These are phyloP conservation scores for Agrotis segetum DNA, from an alignment of 2,888 invertebrate species.

Conservation along the genomic window DNA sequence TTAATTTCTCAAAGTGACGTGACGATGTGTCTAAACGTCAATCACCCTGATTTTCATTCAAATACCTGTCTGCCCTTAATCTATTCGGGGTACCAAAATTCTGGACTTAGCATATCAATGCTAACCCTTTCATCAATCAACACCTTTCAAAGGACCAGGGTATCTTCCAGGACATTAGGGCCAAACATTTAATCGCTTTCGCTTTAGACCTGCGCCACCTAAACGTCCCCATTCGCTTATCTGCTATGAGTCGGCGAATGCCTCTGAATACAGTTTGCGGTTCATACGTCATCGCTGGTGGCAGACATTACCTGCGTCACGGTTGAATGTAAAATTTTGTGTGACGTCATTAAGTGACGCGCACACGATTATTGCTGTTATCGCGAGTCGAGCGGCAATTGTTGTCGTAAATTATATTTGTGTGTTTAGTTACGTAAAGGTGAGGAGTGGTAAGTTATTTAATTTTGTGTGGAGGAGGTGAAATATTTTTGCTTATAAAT, in stretches of 20 bases:
- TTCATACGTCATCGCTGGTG: slow-evolving; percentile 78
- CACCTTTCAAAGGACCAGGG: slow-evolving; percentile 41
- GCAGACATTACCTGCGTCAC: slow-evolving; percentile 76
- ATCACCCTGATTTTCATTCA: slow-evolving; percentile 25
- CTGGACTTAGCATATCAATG: slow-evolving; percentile 47
- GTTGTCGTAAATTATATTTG: slow-evolving; percentile 47
- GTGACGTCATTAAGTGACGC: slow-evolving; percentile 47
- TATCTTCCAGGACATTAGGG: slow-evolving; percentile 27
- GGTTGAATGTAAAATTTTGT: slow-evolving; percentile 62
- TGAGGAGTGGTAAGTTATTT: slow-evolving; percentile 14
- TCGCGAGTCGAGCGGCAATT: slow-evolving; percentile 48
- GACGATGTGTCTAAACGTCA: neutral
- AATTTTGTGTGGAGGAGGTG: slow-evolving; percentile 20
- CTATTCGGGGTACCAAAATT: slow-evolving; percentile 19
- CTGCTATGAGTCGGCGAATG: slow-evolving; percentile 80
- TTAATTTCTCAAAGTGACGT: neutral
- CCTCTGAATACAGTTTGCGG: slow-evolving; percentile 77
- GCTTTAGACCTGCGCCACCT: slow-evolving; percentile 56
- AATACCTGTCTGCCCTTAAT: slow-evolving; percentile 12
- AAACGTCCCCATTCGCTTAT: slow-evolving; percentile 79
- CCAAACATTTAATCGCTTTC: slow-evolving; percentile 20
- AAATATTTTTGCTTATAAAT: slow-evolving; percentile 9
- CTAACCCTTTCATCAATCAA: slow-evolving; percentile 58
- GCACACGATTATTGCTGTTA: slow-evolving; percentile 49
- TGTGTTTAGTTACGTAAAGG: slow-evolving; percentile 12